These are phyloP conservation scores for Cantharis lateralis DNA, from an alignment of 2,888 invertebrate genomes.

Conservation along the genomic window DNA sequence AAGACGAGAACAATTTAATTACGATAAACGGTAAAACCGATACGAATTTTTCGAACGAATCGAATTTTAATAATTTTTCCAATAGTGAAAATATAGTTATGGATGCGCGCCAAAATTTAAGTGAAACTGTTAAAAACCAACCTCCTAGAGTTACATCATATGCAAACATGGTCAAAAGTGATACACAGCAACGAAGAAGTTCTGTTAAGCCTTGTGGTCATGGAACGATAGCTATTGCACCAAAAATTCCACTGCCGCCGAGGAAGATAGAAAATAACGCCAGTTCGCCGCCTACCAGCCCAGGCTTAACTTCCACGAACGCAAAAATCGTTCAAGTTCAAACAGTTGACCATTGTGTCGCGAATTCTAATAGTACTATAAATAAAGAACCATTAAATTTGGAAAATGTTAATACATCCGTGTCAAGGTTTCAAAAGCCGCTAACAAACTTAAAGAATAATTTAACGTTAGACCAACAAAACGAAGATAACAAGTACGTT, in stretches of 20 bases:
- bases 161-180: slow-evolving; percentile 35
- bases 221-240: slow-evolving; percentile 51
- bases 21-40: slow-evolving; percentile 30
- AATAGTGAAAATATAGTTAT: slow-evolving; percentile 15
- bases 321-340: slow-evolving; percentile 16
- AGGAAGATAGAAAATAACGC: slow-evolving; percentile 37
- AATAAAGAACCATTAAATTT: not conserved
- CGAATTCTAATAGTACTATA: not conserved
- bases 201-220: slow-evolving; percentile 54
- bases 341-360: not conserved
- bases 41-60: slow-evolving; percentile 38
- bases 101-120: slow-evolving; percentile 18
- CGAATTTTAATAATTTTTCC: slow-evolving; percentile 5
- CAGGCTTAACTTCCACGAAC: not conserved
- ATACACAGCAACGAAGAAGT: slow-evolving; percentile 8
- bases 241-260: slow-evolving; percentile 42
- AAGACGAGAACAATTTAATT: slow-evolving; percentile 6
- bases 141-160: slow-evolving; percentile 33
- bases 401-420: not conserved
- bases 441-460: not conserved
- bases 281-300: slow-evolving; percentile 36
- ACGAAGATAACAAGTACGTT: slow-evolving; percentile 13
- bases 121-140: not conserved
- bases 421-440: not conserved
- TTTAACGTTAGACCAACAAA: not conserved